phyloP scores from a whole-genome alignment of 53 echinoderm and acorn worm species.

The Paracentrotus lividus region DNA sequence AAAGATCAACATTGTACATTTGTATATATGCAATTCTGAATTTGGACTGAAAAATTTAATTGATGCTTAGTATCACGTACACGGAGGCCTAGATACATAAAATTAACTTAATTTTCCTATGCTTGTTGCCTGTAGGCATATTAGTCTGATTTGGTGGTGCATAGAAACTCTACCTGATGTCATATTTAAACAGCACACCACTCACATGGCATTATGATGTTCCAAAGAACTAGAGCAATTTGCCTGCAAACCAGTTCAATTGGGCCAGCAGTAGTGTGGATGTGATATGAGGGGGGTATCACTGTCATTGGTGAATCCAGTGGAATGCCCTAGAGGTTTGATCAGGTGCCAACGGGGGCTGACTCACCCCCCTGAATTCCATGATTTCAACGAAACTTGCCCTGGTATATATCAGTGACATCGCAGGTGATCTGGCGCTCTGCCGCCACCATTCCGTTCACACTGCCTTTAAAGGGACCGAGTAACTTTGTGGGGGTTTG shows the following conservation, averaged over 20 bases:
- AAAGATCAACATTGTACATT: not conserved
- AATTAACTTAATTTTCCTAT: not conserved
- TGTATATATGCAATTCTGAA: not conserved
- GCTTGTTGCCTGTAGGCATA: not conserved
- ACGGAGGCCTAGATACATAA: conserved; percentile 19
- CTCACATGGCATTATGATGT: not conserved
- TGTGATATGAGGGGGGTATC: conserved; percentile 19
- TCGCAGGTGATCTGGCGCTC: conserved; percentile 36
- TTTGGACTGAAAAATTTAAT: not conserved
- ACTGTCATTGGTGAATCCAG: not conserved
- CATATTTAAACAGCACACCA: not conserved
- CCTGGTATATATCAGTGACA: conserved; percentile 7
- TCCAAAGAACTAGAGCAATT: conserved; percentile 26
- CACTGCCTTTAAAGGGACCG: not conserved
- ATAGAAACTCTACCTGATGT: not conserved
- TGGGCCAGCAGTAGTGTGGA: conserved; percentile 25
- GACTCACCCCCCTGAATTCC: conserved; percentile 21
- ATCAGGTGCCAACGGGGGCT: conserved; percentile 20
- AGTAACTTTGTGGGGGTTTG: too few species aligned
- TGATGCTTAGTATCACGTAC: not conserved
- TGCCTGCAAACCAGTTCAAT: conserved; percentile 9
- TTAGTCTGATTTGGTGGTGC: not conserved
- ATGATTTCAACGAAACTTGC: not conserved
- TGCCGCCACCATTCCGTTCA: not conserved
- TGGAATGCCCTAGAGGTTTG: conserved; percentile 32